These are phyloP conservation scores for Antennarius maculatus DNA, from an alignment of 2,797 vertebrate species.

Conservation along the genomic window DNA sequence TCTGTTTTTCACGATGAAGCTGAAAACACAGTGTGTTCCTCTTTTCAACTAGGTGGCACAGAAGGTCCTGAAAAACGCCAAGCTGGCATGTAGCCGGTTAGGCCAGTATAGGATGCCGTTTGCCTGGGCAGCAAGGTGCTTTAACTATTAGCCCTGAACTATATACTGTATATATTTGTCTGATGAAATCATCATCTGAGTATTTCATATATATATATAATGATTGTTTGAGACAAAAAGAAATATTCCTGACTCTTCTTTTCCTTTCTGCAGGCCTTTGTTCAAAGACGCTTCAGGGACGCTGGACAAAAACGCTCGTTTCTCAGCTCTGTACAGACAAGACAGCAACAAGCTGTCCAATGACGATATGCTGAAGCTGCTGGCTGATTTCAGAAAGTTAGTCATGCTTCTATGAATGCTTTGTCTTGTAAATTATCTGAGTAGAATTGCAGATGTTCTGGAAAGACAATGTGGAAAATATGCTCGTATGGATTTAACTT, in stretches of 20 bases:
- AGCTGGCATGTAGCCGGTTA: conserved; percentile 92
- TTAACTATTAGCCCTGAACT: background rate
- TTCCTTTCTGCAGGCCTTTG: conserved; percentile 80
- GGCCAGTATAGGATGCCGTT: conserved; percentile 98
- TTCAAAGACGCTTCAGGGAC: conserved; percentile 95
- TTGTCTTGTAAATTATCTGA: conserved; percentile 15
- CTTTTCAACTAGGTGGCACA: conserved; percentile 88
- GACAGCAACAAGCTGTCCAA: conserved; percentile 97
- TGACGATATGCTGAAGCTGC: conserved; percentile 95
- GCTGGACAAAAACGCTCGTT: conserved; percentile 92
- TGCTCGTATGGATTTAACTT: conserved; percentile 36
- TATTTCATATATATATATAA: background rate
- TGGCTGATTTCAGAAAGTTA: conserved; percentile 97
- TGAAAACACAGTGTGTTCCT: conserved; percentile 17
- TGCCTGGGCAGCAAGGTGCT: conserved; percentile 97
- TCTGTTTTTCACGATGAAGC: background rate
- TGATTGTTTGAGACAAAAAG: too few relatives aligned
- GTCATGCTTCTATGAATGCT: conserved; percentile 80
- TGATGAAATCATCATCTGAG: background rate
- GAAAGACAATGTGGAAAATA: conserved; percentile 37
- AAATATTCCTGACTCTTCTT: conserved; percentile 11
- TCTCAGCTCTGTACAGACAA: conserved; percentile 94
- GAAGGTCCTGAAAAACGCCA: conserved; percentile 98
- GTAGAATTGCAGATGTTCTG: conserved; percentile 38
- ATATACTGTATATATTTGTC: background rate